A percentile compares a stretch with the other conserved stretches of the same genome.
These are phyloP conservation scores for Glaucidium brasilianum DNA, from an alignment of 2,113 vertebrate species.

Conservation along the genomic window DNA sequence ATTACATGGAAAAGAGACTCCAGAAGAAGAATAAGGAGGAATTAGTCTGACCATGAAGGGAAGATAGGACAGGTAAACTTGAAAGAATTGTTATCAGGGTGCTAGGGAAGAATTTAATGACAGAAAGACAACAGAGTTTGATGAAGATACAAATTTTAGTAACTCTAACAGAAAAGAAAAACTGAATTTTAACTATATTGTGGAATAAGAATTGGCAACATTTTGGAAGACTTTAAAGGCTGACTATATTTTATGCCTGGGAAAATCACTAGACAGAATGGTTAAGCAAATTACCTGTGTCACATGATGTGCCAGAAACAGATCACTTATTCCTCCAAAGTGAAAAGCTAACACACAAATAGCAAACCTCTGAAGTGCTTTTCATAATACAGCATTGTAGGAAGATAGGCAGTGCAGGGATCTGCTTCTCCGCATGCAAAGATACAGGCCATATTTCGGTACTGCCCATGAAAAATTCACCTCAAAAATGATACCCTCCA, in stretches of 20 bases:
- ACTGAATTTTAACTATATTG: neutral
- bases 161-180: neutral
- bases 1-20: neutral
- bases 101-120: neutral
- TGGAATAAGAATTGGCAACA: neutral
- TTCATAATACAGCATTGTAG: neutral
- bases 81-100: neutral
- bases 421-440: neutral
- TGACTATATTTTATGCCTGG: neutral
- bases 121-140: neutral
- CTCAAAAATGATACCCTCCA: rapidly evolving
- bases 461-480: neutral
- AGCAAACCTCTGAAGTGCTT: neutral
- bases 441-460: neutral
- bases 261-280: neutral
- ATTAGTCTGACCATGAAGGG: neutral
- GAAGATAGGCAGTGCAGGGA: neutral
- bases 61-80: neutral
- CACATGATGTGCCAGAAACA: neutral
- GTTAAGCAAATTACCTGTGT: neutral
- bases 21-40: neutral
- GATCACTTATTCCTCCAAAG: neutral
- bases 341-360: neutral
- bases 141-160: neutral
- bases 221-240: neutral